Conservation (phyloP, 2,888 invertebrate genomes). For the Exephanes ischioxanthus region DNA sequence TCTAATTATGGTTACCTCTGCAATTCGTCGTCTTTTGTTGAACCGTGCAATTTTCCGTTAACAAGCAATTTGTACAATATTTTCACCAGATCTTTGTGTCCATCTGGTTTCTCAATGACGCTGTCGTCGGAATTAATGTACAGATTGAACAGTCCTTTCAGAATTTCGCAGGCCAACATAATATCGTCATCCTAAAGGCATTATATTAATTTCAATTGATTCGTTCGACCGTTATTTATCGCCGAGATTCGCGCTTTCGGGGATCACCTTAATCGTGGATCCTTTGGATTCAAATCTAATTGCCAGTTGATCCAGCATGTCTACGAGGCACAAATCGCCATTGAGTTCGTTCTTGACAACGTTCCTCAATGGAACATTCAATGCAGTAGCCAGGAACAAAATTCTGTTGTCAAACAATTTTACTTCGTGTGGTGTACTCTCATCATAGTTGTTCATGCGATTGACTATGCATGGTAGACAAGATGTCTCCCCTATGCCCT, state of each 20-base stretch:
- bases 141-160: conserved; percentile 93
- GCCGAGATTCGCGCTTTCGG: not conserved
- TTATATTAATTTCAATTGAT: conserved; percentile 36
- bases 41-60: conserved; percentile 85
- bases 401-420: conserved; percentile 95
- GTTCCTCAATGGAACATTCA: conserved; percentile 89
- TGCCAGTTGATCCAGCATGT: conserved; percentile 89
- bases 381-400: conserved; percentile 94
- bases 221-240: not conserved
- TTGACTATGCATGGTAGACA: conserved; percentile 88
- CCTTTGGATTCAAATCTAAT: conserved; percentile 28
- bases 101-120: conserved; percentile 89
- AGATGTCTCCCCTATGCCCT: conserved; percentile 80
- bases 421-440: conserved; percentile 88
- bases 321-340: conserved; percentile 89
- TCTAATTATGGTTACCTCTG: conserved; percentile 84
- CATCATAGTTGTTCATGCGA: conserved; percentile 89
- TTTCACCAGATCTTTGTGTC: conserved; percentile 90
- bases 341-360: conserved; percentile 89
- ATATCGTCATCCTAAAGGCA: conserved; percentile 87
- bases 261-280: conserved; percentile 36
- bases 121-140: conserved; percentile 87
- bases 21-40: conserved; percentile 88
- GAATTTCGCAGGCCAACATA: conserved; percentile 90
- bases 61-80: conserved; percentile 90